Conservation (phyloP, 53 echinoderm and acorn worm species). For the Glandiceps talaboti region DNA sequence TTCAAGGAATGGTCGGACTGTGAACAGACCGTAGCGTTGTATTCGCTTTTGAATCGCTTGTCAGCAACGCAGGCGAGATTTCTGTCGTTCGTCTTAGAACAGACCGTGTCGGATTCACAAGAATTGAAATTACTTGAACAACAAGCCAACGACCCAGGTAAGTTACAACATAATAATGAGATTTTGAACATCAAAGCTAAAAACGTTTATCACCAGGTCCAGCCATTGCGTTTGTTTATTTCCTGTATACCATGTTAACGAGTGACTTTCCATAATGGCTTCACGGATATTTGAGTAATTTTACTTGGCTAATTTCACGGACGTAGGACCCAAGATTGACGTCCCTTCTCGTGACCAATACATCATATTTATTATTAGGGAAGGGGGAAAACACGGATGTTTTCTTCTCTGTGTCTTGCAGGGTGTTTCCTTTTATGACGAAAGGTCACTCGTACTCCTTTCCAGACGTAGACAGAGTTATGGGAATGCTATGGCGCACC, state of each 20-base stretch:
- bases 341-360: no score
- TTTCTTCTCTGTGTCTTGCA: no score
- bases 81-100: constrained; percentile 76
- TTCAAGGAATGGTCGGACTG: constrained; percentile 99
- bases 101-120: constrained; percentile 67
- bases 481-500: background rate
- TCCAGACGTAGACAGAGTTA: background rate
- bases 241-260: background rate
- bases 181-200: background rate
- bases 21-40: constrained; percentile 91
- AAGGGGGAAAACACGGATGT: no score
- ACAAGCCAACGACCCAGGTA: constrained; percentile 93
- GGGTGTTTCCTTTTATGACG: background rate
- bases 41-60: constrained; percentile 73
- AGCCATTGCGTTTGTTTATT: background rate
- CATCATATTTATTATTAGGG: no score
- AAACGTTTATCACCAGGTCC: background rate
- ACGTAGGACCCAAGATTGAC: background rate
- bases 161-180: constrained; percentile 2
- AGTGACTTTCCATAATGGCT: background rate
- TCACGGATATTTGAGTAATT: background rate
- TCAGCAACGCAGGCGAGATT: constrained; percentile 80
- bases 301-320: background rate
- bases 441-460: background rate
- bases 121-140: constrained; percentile 50